These are phyloP conservation scores for Neotoma lepida DNA, from an alignment of 2,113 vertebrate species.

Conservation along the genomic window DNA sequence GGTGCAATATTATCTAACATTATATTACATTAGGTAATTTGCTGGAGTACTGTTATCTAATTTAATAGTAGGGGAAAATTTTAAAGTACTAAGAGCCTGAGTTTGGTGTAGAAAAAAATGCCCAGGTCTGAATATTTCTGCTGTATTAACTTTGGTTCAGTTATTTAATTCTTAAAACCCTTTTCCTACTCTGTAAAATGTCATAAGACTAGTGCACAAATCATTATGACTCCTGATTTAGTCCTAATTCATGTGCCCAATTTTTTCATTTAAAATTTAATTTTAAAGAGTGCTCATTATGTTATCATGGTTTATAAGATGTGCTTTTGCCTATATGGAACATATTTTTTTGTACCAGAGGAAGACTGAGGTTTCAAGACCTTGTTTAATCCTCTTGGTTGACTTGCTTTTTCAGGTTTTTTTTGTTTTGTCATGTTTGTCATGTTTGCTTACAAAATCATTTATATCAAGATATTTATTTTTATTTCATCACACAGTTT, in stretches of 20 bases:
- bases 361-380: neutral
- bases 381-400: neutral
- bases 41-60: neutral
- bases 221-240: neutral
- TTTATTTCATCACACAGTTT: neutral
- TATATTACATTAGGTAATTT: neutral
- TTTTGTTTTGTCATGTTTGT: neutral
- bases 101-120: neutral
- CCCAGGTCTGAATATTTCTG: neutral
- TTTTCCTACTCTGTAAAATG: neutral
- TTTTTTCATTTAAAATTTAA: neutral
- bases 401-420: neutral
- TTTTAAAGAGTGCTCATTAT: neutral
- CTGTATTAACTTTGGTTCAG: neutral
- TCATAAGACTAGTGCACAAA: neutral
- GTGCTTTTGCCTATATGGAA: neutral
- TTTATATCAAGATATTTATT: neutral
- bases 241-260: neutral
- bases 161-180: neutral
- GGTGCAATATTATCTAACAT: neutral
- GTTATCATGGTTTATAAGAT: neutral
- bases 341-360: neutral
- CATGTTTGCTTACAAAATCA: neutral
- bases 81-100: constrained; percentile 9
- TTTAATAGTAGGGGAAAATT: neutral